Conservation (phyloP, 2,113 vertebrate genomes). For the Malurus cyaneus region DNA sequence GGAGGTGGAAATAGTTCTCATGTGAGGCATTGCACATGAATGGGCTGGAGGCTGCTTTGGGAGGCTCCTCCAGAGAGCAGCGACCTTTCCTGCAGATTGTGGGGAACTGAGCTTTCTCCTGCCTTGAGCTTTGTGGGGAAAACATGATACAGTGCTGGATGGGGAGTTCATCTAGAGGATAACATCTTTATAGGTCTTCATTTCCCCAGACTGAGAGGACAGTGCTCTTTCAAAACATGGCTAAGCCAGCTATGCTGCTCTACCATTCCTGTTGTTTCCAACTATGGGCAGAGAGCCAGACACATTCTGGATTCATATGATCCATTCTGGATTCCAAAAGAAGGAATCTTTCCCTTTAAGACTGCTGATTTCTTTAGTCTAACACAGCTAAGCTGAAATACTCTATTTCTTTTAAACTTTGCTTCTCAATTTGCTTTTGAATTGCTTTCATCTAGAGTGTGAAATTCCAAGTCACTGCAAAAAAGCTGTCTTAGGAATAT, state of each 20-base stretch:
- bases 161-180: not conserved
- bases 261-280: not conserved
- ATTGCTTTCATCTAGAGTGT: constrained; percentile 34
- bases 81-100: not conserved
- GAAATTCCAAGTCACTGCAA: constrained; percentile 36
- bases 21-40: not conserved
- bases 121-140: not conserved
- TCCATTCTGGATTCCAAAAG: not conserved
- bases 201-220: not conserved
- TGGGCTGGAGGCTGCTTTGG: not conserved
- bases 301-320: not conserved
- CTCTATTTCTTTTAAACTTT: not conserved
- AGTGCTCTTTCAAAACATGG: not conserved
- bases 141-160: not conserved
- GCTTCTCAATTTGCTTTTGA: not conserved
- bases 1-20: not conserved
- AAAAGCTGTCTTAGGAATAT: constrained; percentile 29
- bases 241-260: not conserved
- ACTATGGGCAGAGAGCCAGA: not conserved
- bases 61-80: not conserved
- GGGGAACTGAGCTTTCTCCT: not conserved
- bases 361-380: not conserved
- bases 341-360: not conserved
- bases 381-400: not conserved
- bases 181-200: not conserved